Conservation (phyloP, 2,113 vertebrate species). For the Pavo muticus region DNA sequence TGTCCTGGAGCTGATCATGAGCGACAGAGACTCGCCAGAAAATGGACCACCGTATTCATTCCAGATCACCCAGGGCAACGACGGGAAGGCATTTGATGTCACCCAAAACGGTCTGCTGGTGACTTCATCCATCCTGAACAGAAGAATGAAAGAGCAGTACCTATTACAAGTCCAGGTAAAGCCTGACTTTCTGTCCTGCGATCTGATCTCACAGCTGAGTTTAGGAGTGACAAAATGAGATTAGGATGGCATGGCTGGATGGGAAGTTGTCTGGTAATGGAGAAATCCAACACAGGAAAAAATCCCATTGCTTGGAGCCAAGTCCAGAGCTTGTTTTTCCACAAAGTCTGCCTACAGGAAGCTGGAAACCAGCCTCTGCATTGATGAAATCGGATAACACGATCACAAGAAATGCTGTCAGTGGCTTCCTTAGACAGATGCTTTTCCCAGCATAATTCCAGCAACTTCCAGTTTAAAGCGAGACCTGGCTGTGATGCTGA, state of each 20-base stretch:
- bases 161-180: conserved; percentile 92
- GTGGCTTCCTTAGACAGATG: background rate
- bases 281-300: conserved; percentile 22
- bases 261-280: background rate
- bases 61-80: conserved; percentile 89
- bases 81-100: conserved; percentile 86
- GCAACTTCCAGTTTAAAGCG: conserved; percentile 1
- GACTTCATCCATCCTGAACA: conserved; percentile 81
- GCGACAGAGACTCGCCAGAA: conserved; percentile 89
- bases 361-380: background rate
- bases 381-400: conserved; percentile 13
- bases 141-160: conserved; percentile 82
- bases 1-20: conserved; percentile 89
- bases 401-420: background rate
- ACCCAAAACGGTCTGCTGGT: conserved; percentile 91
- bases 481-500: conserved; percentile 7
- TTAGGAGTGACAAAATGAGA: background rate
- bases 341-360: conserved; percentile 8
- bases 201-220: background rate
- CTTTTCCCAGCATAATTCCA: background rate
- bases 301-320: background rate
- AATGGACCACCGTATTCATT: conserved; percentile 93
- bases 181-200: background rate
- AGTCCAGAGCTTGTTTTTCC: conserved; percentile 5
- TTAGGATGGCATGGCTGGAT: background rate